These are phyloP conservation scores for Formica aserva DNA, from an alignment of 2,888 invertebrate genomes.

Conservation along the genomic window DNA sequence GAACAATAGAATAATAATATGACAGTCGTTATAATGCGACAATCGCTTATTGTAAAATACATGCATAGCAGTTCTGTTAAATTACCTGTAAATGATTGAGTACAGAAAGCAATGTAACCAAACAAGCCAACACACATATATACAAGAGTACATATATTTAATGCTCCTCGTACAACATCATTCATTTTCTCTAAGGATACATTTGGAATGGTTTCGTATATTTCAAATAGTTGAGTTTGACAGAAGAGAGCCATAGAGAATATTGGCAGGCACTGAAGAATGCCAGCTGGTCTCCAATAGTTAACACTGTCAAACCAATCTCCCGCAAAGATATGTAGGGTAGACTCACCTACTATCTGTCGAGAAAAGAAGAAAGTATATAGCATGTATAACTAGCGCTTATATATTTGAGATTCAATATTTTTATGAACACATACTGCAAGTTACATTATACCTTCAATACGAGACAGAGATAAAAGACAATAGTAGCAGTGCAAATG, in stretches of 20 bases:
- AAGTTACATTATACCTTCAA: slow-evolving; percentile 89
- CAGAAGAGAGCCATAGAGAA: slow-evolving; percentile 98
- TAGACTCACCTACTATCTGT: slow-evolving; percentile 93
- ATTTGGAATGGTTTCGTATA: slow-evolving; percentile 96
- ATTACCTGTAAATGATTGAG: slow-evolving; percentile 91
- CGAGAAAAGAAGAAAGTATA: slow-evolving; percentile 56
- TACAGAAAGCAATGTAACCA: slow-evolving; percentile 96
- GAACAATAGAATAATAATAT: background rate
- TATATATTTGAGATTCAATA: slow-evolving; percentile 19
- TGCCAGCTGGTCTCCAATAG: slow-evolving; percentile 94
- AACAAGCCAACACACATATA: slow-evolving; percentile 97
- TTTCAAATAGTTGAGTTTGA: slow-evolving; percentile 98
- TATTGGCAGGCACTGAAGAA: slow-evolving; percentile 97
- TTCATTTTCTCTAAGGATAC: slow-evolving; percentile 96
- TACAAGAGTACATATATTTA: slow-evolving; percentile 95
- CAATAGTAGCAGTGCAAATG: slow-evolving; percentile 95
- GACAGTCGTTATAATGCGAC: background rate
- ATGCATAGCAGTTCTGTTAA: background rate
- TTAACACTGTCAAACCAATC: slow-evolving; percentile 92
- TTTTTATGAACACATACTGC: background rate
- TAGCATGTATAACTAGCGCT: background rate
- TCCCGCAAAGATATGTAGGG: slow-evolving; percentile 90
- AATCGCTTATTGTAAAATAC: background rate
- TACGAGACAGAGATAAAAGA: slow-evolving; percentile 96
- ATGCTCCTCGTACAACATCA: slow-evolving; percentile 93